Evolutionary conservation across 1,140 invertebrate species (phyloP).

Genomic region (Drosophila navojoa): DNA sequence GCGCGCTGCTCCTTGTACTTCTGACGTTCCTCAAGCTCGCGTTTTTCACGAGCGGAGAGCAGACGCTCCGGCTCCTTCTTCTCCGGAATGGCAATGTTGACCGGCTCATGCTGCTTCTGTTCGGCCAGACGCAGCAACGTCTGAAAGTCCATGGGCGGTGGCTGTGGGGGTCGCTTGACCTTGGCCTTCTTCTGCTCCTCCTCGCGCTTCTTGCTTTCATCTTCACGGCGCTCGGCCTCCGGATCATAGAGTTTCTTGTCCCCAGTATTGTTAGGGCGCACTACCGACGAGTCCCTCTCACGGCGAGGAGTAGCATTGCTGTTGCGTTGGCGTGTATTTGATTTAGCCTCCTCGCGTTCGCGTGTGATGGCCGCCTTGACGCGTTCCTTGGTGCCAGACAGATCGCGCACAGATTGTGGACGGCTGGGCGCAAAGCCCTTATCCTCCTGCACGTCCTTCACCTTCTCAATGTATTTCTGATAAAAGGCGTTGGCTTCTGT

Average conservation of each 20-base stretch:
- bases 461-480: slow-evolving; percentile 92
- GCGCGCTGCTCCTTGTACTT: slow-evolving; percentile 83
- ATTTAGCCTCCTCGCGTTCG: slow-evolving; percentile 89
- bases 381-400: slow-evolving; percentile 88
- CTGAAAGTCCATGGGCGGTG: slow-evolving; percentile 90
- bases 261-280: slow-evolving; percentile 45
- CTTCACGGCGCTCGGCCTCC: slow-evolving; percentile 83
- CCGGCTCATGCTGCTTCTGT: slow-evolving; percentile 92
- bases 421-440: slow-evolving; percentile 75
- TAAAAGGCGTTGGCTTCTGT: slow-evolving; percentile 92
- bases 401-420: slow-evolving; percentile 83
- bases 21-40: slow-evolving; percentile 87
- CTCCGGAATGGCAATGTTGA: slow-evolving; percentile 85
- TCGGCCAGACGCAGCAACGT: slow-evolving; percentile 91
- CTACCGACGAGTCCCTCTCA: slow-evolving; percentile 25
- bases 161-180: slow-evolving; percentile 84
- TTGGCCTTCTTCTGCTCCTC: slow-evolving; percentile 86
- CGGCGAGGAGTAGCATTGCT: slow-evolving; percentile 8
- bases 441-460: slow-evolving; percentile 73
- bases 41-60: slow-evolving; percentile 92
- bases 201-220: slow-evolving; percentile 84
- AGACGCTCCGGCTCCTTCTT: slow-evolving; percentile 88
- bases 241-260: slow-evolving; percentile 72
- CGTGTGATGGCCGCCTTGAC: slow-evolving; percentile 90
- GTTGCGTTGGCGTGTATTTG: slow-evolving; percentile 83